A percentile compares a stretch with the other conserved stretches of the same genome.
These are phyloP conservation scores for Dicerorhinus sumatrensis DNA, from an alignment of 2,113 vertebrate species.

Conservation along the genomic window DNA sequence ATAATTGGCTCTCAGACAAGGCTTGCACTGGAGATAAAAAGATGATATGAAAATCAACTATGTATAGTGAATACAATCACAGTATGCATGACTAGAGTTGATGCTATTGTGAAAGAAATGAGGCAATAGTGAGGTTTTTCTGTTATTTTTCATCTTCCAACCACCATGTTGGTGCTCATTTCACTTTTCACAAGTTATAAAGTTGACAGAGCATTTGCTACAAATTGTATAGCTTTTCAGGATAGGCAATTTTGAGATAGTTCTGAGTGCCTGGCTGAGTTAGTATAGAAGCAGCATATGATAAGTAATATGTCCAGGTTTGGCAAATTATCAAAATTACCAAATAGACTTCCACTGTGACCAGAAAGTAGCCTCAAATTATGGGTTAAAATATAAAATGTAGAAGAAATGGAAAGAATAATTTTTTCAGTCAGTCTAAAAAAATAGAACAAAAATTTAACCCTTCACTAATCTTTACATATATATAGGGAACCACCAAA, in stretches of 20 bases:
- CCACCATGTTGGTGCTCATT: neutral
- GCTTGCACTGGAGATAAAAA: neutral
- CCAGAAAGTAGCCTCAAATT: neutral
- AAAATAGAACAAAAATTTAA: neutral
- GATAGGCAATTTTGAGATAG: neutral
- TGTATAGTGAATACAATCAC: neutral
- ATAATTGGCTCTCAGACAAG: neutral
- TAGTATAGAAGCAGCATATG: slow-evolving; percentile 20
- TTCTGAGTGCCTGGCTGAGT: slow-evolving; percentile 44
- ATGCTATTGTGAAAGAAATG: neutral
- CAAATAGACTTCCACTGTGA: slow-evolving; percentile 36
- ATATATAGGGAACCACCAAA: neutral
- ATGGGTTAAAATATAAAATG: neutral
- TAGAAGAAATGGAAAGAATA: neutral
- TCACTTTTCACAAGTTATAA: slow-evolving; percentile 13
- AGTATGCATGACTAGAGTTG: neutral
- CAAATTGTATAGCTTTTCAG: slow-evolving; percentile 29
- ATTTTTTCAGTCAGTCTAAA: neutral
- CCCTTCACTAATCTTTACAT: neutral
- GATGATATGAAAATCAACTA: neutral
- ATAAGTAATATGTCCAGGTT: slow-evolving; percentile 42
- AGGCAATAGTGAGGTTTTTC: neutral
- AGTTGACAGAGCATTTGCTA: slow-evolving; percentile 41
- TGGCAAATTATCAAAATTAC: slow-evolving; percentile 44
- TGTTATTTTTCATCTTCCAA: slow-evolving; percentile 25